A percentile compares a stretch with the other conserved stretches of the same genome.
These are phyloP conservation scores for Tokudaia muenninki DNA, from an alignment of 2,797 vertebrate species.

Conservation along the genomic window DNA sequence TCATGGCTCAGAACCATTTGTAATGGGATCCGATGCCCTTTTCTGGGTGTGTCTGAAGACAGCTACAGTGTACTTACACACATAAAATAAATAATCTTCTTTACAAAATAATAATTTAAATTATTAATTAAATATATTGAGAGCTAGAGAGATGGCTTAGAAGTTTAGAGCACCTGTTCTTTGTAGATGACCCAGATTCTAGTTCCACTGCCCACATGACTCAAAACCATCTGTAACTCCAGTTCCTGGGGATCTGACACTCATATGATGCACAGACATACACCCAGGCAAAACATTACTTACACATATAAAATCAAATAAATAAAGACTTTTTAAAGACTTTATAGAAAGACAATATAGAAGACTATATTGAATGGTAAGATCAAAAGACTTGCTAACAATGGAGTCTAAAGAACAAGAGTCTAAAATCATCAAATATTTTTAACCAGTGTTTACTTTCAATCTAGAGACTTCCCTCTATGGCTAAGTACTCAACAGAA, in stretches of 20 bases:
- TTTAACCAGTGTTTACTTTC: slow-evolving; percentile 50
- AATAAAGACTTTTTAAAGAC: not conserved
- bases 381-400: not conserved
- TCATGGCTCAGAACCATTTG: not conserved
- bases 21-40: not conserved
- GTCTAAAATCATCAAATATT: slow-evolving; percentile 2
- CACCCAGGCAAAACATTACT: not conserved
- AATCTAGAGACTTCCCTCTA: slow-evolving; percentile 12
- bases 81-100: not conserved
- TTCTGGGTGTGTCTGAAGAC: not conserved
- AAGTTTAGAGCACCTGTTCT: not conserved
- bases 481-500: slow-evolving; percentile 56
- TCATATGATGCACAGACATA: not conserved
- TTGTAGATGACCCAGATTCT: not conserved
- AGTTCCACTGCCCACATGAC: not conserved
- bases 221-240: not conserved
- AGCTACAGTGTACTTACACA: not conserved
- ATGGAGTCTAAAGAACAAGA: slow-evolving; percentile 9
- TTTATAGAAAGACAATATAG: too few species aligned
- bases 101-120: not conserved
- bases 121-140: not conserved
- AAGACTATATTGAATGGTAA: not conserved
- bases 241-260: not conserved
- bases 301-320: not conserved
- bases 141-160: not conserved